Evolutionary conservation across 2,888 invertebrate genomes (phyloP).

Genomic region (Diarsia mendica): DNA sequence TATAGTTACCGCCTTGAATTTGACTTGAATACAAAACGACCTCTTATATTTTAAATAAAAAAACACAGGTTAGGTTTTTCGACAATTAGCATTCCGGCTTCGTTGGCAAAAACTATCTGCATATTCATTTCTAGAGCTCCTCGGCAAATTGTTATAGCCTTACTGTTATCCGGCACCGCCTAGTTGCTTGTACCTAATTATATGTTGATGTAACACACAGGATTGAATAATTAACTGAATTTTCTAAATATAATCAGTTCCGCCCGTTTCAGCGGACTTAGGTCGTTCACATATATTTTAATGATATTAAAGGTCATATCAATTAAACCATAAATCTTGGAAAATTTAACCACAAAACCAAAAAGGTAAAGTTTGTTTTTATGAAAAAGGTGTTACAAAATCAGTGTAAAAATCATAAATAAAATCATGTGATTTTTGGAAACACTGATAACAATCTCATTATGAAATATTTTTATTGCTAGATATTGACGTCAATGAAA

Average conservation of each 20-base stretch:
- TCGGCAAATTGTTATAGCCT: slow-evolving; percentile 42
- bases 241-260: slow-evolving; percentile 58
- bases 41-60: too few relatives aligned
- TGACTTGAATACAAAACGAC: too few relatives aligned
- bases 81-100: too few relatives aligned
- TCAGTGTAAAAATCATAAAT: background rate
- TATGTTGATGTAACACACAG: slow-evolving; percentile 43
- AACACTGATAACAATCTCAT: slow-evolving; percentile 10
- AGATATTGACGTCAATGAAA: slow-evolving; percentile 41
- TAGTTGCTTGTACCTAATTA: slow-evolving; percentile 42
- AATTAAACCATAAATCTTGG: background rate
- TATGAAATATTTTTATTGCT: slow-evolving; percentile 26
- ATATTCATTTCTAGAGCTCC: background rate
- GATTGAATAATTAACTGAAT: slow-evolving; percentile 37
- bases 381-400: background rate
- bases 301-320: slow-evolving; percentile 17
- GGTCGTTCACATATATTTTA: slow-evolving; percentile 44
- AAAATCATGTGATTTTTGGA: slow-evolving; percentile 8
- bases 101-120: too few relatives aligned
- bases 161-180: slow-evolving; percentile 54
- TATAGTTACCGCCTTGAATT: too few relatives aligned
- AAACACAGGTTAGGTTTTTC: too few relatives aligned
- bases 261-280: slow-evolving; percentile 28
- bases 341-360: background rate
- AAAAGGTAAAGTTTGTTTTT: background rate